Conservation (phyloP, 2,888 invertebrate genomes). For the Megalurothrips usitatus region DNA sequence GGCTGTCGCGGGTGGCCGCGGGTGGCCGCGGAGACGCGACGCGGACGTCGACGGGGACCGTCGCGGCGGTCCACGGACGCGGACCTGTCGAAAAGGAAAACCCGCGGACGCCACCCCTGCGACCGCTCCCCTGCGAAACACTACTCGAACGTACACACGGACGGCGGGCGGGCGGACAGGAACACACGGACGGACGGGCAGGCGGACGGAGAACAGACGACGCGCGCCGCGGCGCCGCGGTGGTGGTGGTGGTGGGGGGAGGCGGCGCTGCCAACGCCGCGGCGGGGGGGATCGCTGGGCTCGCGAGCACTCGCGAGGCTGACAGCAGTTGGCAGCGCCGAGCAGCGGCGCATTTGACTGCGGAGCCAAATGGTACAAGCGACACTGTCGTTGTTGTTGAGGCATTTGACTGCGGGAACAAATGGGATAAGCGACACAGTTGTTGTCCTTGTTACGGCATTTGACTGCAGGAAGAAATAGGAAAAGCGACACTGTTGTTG, state of each 20-base stretch:
- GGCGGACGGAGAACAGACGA: neutral
- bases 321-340: neutral
- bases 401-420: neutral
- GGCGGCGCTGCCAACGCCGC: neutral
- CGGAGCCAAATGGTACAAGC: neutral
- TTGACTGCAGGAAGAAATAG: too few relatives aligned
- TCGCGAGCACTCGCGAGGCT: too few relatives aligned
- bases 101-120: too few relatives aligned
- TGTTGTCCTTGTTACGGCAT: neutral
- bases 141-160: neutral
- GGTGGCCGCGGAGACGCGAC: too few relatives aligned
- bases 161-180: neutral
- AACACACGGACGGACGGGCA: neutral
- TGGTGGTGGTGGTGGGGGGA: neutral
- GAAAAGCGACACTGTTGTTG: too few relatives aligned
- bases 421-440: too few relatives aligned
- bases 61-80: neutral
- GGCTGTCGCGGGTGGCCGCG: too few relatives aligned
- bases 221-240: neutral
- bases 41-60: too few relatives aligned
- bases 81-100: neutral
- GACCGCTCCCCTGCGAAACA: too few relatives aligned
- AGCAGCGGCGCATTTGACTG: neutral
- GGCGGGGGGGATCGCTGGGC: too few relatives aligned
- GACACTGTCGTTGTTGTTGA: too few relatives aligned